phyloP scores from a whole-genome alignment of 2,888 invertebrate species.

The Willowsia nigromaculata region DNA sequence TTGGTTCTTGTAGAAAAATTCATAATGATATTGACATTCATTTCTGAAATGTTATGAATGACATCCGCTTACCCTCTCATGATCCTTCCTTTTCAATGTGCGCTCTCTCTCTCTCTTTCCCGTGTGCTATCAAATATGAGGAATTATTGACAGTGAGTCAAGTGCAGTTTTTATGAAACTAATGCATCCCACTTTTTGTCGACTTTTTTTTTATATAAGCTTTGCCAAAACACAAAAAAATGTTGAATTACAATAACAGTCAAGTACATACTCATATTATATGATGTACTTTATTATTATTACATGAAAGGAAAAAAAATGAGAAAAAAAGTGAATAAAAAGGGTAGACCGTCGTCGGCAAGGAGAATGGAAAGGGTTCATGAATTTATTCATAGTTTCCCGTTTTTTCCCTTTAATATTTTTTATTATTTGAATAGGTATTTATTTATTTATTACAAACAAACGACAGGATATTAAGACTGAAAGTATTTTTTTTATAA shows the following conservation, averaged over 20 bases:
- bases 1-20: not conserved
- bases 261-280: not conserved
- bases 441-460: constrained; percentile 30
- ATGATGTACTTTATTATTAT: constrained; percentile 7
- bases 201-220: not conserved
- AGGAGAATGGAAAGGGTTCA: constrained; percentile 44
- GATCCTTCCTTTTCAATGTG: not conserved
- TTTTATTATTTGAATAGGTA: constrained; percentile 10
- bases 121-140: not conserved
- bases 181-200: not conserved
- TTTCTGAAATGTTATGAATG: constrained; percentile 41
- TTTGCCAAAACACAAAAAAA: constrained; percentile 21
- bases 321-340: constrained; percentile 9
- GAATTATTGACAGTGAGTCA: not conserved
- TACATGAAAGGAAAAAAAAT: constrained; percentile 9
- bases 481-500: not conserved
- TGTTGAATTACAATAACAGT: constrained; percentile 7
- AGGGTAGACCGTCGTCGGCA: constrained; percentile 5
- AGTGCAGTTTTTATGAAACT: constrained; percentile 11
- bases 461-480: not conserved
- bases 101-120: not conserved
- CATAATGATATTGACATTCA: constrained; percentile 47
- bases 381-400: constrained; percentile 45
- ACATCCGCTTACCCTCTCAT: constrained; percentile 51
- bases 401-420: not conserved